Base-by-base conservation (phyloP, 23 tunicate species). In the Oikopleura albicans region DNA sequence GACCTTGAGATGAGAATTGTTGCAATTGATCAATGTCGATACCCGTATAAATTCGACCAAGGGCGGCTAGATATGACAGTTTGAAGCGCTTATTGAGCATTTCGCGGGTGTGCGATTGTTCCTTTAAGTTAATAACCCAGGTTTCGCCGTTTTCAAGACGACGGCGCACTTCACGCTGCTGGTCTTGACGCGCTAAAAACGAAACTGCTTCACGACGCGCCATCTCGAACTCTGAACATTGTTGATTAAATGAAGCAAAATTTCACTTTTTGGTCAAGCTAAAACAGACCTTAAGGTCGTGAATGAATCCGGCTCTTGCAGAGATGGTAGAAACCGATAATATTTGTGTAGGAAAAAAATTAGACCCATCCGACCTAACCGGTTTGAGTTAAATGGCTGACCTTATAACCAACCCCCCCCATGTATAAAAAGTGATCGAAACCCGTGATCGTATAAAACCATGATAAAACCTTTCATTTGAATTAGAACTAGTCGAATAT, bases 201-300 rank as follows among this genome's bases (percentile, higher is more conserved):
- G 79, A 16, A 4, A 71, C 79, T 16, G 79, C 79, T 71, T 71
- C 79, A 2, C 79, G 79, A 4, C 79, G 79, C 28, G 79, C 79
- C 79, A 71, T 71, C 31, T 71, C 79, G 79, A 71, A 71, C 37
- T 71, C 79, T 71, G 31, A n/a, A n/a, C n/a, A n/a, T n/a, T n/a
- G n/a, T n/a, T n/a, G n/a, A n/a, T n/a, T n/a, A n/a, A n/a, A n/a
- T n/a, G n/a, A n/a, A n/a, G n/a, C n/a, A n/a, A n/a, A n/a, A n/a
- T n/a, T n/a, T n/a, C n/a, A n/a, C n/a, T n/a, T n/a, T n/a, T n/a
- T n/a, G n/a, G n/a, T n/a, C n/a, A n/a, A n/a, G n/a, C n/a, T n/a
- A n/a, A n/a, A n/a, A n/a, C n/a, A n/a, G n/a, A n/a, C n/a, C n/a
- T n/a, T n/a, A n/a, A n/a, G n/a, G n/a, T n/a, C n/a, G n/a, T n/a